These are phyloP conservation scores for Mesocentrotus franciscanus DNA, from an alignment of 53 echinoderm and acorn worm species.

Conservation along the genomic window DNA sequence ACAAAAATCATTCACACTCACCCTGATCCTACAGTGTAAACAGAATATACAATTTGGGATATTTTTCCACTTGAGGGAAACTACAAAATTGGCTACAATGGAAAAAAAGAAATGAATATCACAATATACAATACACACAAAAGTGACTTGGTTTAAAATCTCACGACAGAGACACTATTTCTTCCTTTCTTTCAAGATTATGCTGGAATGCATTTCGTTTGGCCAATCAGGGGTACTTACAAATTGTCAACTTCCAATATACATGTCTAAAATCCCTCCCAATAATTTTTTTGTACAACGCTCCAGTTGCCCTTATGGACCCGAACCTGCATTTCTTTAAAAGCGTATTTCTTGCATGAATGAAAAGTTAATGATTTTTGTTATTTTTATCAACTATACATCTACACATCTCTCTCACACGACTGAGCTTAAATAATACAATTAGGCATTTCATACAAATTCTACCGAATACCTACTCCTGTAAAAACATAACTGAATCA, in stretches of 20 bases:
- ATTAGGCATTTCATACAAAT: conserved; percentile 68
- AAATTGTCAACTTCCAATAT: conserved; percentile 64
- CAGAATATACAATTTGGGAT: conserved; percentile 43
- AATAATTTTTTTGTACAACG: conserved; percentile 60
- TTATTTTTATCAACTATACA: conserved; percentile 48
- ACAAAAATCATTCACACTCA: conserved; percentile 67
- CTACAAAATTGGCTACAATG: conserved; percentile 5
- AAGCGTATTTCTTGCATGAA: conserved; percentile 35
- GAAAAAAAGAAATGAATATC: conserved; percentile 16
- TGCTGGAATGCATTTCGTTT: conserved; percentile 64
- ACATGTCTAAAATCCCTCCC: conserved; percentile 66
- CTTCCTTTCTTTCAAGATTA: conserved; percentile 24
- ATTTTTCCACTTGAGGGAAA: conserved; percentile 5
- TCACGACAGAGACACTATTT: not conserved
- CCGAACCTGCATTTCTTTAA: conserved; percentile 17
- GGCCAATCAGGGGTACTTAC: conserved; percentile 56
- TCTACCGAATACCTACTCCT: conserved; percentile 69
- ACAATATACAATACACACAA: conserved; percentile 66
- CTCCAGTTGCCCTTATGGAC: not conserved
- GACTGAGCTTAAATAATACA: conserved; percentile 69
- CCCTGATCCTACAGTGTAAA: conserved; percentile 54
- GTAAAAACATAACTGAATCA: conserved; percentile 41
- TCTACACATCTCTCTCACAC: conserved; percentile 66
- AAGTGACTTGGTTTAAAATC: conserved; percentile 49
- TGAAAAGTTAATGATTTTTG: conserved; percentile 42